phyloP scores from a whole-genome alignment of 1,140 invertebrate species.

The Saccostrea echinata region DNA sequence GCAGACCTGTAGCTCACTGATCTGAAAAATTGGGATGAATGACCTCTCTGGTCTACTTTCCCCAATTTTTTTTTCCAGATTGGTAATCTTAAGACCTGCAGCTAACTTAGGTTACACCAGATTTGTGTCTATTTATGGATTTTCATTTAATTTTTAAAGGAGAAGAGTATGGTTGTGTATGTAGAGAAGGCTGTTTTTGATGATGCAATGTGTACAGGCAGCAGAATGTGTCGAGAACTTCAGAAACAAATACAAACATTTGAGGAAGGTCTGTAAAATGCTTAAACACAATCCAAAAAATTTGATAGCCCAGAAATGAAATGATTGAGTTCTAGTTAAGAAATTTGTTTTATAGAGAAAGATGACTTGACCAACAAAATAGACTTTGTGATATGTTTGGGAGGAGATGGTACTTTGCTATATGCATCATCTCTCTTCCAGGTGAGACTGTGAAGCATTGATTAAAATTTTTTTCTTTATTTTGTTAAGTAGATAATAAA shows the following conservation, averaged over 20 bases:
- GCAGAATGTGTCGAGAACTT: conserved; percentile 86
- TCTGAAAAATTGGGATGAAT: no score
- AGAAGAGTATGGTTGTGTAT: conserved; percentile 86
- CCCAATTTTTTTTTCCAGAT: no score
- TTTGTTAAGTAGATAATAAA: not conserved
- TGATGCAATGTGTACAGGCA: conserved; percentile 87
- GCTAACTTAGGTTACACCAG: no score
- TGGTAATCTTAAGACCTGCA: no score
- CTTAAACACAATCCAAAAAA: not conserved
- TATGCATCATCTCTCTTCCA: conserved; percentile 96
- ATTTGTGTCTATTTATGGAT: not conserved
- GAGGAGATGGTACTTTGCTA: conserved; percentile 96
- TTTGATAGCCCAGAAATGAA: not conserved
- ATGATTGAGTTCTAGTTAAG: not conserved
- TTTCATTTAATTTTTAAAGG: conserved; percentile 45
- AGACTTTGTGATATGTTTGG: conserved; percentile 97
- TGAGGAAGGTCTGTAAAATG: conserved; percentile 84
- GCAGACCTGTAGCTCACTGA: no score
- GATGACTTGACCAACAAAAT: conserved; percentile 91
- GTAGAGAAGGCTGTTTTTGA: conserved; percentile 94
- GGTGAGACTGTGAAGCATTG: conserved; percentile 77
- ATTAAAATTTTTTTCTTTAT: not conserved
- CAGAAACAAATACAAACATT: conserved; percentile 94
- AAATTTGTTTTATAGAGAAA: conserved; percentile 80
- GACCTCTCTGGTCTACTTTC: no score